Base-by-base conservation (phyloP, 2,888 invertebrate genomes). In the Taenaris catops region DNA sequence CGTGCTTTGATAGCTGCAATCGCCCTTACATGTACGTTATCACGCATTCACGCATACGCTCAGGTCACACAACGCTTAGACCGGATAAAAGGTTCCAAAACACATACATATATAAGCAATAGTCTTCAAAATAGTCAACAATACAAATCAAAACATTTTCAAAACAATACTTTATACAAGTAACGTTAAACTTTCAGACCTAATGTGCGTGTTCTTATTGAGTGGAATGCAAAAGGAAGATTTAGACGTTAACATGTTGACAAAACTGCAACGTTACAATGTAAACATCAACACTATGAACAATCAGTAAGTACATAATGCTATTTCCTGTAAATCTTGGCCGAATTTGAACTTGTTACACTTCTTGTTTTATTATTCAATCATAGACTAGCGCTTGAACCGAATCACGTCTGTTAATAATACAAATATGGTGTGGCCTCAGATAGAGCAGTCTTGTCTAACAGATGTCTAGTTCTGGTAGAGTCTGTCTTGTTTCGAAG, bases 21-120 rank as follows among this genome's bases (percentile, higher is more conserved):
- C 61, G 71, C 63, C 54, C 44, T 81, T 60, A 63, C 76, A 81
- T 86, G 84, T 86, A 83, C 74, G 84, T 84, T 79, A 51, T 52
- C 61, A 56, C 58, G 63, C 49, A 57, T 55, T 42, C 58, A 55
- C 54, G 69, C 64, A 50, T 57, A 58, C 56, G 58, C 53, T 59
- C 67, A 61, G 58, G 55, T 52, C 53, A 44, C 66, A 41, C 60
- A 58, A 43, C 67, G 62, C 53, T 63, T 66, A 64, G 63, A 60
- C 53, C 69, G 68, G 50, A 72, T 73, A 81, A 80, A 84, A 81
- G 83, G 83, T 83, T 74, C 55, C 63, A 60, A 37, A 35, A 34
- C 29, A 25, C 14, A 39, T 38, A 33, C 34, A 25, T 31, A 35
- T n/a, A n/a, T n/a, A n/a, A n/a, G n/a, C n/a, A n/a, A n/a, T n/a